phyloP scores from a whole-genome alignment of 2,797 vertebrate genomes.

The Rhodeus uyekii region DNA sequence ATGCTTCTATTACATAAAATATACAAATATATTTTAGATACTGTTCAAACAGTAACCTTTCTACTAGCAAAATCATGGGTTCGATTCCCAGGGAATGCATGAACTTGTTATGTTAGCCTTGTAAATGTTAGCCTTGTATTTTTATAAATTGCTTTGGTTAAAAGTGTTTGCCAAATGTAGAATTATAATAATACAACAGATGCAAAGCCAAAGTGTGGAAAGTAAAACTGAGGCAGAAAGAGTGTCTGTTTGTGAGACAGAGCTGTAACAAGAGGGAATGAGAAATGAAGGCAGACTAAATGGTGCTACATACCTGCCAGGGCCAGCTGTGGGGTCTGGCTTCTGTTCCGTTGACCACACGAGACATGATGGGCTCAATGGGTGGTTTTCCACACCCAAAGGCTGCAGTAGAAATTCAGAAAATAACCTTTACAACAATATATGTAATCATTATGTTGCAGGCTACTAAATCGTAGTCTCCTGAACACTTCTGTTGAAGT shows the following conservation, averaged over 20 bases:
- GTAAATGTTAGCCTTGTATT: no score
- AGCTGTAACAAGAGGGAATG: not conserved
- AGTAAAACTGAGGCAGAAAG: not conserved
- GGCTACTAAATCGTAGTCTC: constrained; percentile 3
- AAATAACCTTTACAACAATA: not conserved
- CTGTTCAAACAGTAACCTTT: not conserved
- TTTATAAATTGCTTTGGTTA: not conserved
- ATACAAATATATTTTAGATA: not conserved
- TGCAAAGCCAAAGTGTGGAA: not conserved
- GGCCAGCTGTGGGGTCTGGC: constrained; percentile 85
- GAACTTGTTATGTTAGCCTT: no score
- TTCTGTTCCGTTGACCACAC: constrained; percentile 80
- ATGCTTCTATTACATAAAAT: not conserved
- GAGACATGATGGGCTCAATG: constrained; percentile 69
- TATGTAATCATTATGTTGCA: not conserved
- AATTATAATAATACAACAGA: no score
- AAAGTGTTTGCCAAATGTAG: no score
- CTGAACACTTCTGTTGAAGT: no score
- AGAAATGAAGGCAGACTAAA: not conserved
- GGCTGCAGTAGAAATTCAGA: constrained; percentile 63
- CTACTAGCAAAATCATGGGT: not conserved
- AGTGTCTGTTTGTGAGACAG: not conserved
- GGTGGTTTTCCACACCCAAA: constrained; percentile 76
- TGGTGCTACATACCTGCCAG: constrained; percentile 80
- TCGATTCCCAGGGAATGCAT: not conserved